Base-by-base conservation (phyloP, 1,140 invertebrate genomes). In the Drosophila tsacasi region DNA sequence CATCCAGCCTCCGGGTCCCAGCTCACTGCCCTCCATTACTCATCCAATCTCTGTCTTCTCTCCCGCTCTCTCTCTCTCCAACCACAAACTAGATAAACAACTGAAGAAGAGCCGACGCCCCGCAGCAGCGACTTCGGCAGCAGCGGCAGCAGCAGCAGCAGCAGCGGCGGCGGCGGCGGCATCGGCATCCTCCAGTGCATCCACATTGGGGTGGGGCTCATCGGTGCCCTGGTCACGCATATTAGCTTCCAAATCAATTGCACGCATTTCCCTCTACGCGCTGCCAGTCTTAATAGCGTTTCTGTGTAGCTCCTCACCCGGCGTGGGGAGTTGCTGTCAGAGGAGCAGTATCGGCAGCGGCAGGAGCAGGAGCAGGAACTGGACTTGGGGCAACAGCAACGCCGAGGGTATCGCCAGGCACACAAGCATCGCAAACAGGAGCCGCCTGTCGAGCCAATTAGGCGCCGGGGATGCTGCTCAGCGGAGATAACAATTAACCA, bases 281-380 rank as follows among this genome's bases (percentile, higher is more conserved):
- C 63, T 90, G 83, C 89, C 89, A 52, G 83, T 91, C 67, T 76
- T 91, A 91, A 91, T 91, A 89, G 83, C 89, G 65, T 91, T 91
- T 84, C 89, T 91, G 66, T 91, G 89, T 91, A 83, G 65, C 79
- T 54, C 50, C 57, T 61, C 19, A 19, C 52, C 74, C 57, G 49
- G 61, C 54, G 44, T 37, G 60, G 55, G 71, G 60, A 60, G 75
- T 39, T 35, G 46, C 40, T 47, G 62, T 59, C 42, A 50, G 54
- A 50, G 46, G 42, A 58, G 32, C 21, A 52, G 42, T 35, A 63
- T 42, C 42, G 57, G 25, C 35, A 39, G 10, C 6, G 17, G 13
- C 37, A 37, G 13, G 0, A 37, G 7, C 21, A 52, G 58, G 6
- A 77, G 15, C 76, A 49, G 8, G 25, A 50, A 1, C 39, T 42